A percentile compares a stretch with the other conserved stretches of the same genome.
phyloP scores from a whole-genome alignment of 2,797 vertebrate species.

The Melanotaenia maccullochi region DNA sequence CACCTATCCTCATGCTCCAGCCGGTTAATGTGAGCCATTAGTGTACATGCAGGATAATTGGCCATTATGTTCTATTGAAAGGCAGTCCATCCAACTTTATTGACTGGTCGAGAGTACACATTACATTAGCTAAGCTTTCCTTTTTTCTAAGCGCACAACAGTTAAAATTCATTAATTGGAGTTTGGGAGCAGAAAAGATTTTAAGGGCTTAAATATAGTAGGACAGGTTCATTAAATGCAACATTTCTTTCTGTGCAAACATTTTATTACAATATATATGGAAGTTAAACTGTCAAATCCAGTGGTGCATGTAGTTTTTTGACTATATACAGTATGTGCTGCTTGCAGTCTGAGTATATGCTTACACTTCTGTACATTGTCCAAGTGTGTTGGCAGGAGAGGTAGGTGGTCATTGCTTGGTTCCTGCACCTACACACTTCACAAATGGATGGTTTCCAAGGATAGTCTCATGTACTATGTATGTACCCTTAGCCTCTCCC shows the following conservation, averaged over 20 bases:
- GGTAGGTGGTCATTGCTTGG: conserved; percentile 5
- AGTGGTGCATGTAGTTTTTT: conserved; percentile 3
- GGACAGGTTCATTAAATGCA: conserved; percentile 34
- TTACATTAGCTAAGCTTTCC: conserved; percentile 50
- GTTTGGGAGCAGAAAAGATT: conserved; percentile 30
- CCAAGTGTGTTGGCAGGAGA: conserved; percentile 2
- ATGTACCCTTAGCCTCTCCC: conserved; percentile 31
- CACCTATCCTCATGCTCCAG: conserved; percentile 45
- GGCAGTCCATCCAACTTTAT: conserved; percentile 57
- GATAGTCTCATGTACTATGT: conserved; percentile 29
- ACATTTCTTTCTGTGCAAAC: conserved; percentile 38
- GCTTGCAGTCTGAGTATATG: not conserved
- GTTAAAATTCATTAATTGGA: conserved; percentile 57
- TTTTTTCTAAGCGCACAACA: conserved; percentile 21
- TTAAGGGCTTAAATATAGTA: conserved; percentile 39
- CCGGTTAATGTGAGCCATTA: conserved; percentile 75
- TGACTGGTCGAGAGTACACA: conserved; percentile 56
- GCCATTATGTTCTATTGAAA: conserved; percentile 72
- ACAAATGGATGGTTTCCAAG: conserved; percentile 11
- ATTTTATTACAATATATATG: conserved; percentile 36
- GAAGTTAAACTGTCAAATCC: conserved; percentile 15
- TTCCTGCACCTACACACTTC: conserved; percentile 2
- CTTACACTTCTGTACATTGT: not conserved
- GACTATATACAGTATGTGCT: not conserved
- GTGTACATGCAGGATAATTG: conserved; percentile 72